These are phyloP conservation scores for Tetheella fluctuosa DNA, from an alignment of 2,888 invertebrate species.

Conservation along the genomic window DNA sequence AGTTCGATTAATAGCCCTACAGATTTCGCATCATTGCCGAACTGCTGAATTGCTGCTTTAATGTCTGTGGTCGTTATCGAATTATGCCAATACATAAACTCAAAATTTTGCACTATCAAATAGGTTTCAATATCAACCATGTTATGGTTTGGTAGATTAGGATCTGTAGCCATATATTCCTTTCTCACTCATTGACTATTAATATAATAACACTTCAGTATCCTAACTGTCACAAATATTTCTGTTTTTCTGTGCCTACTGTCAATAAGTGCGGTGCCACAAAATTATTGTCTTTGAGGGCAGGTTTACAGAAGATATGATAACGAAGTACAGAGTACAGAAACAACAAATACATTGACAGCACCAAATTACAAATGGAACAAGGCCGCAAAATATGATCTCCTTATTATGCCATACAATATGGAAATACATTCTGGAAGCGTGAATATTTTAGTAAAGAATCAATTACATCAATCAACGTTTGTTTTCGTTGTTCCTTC, in stretches of 20 bases:
- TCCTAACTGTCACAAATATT: no score
- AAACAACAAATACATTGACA: not conserved
- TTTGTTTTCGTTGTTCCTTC: not conserved
- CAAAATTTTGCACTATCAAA: no score
- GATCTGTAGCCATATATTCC: no score
- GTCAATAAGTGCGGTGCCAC: no score
- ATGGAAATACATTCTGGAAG: not conserved
- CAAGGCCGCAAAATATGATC: not conserved
- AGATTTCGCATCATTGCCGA: not conserved
- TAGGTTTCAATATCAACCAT: no score
- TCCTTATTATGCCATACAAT: not conserved
- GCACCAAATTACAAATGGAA: not conserved
- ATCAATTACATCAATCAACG: not conserved
- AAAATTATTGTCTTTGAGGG: not conserved
- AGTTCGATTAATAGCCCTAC: not conserved
- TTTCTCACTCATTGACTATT: no score
- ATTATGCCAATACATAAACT: no score
- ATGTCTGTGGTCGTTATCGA: no score
- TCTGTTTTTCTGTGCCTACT: no score
- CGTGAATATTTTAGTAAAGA: not conserved
- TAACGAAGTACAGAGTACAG: not conserved
- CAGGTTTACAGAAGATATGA: not conserved
- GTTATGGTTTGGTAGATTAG: no score
- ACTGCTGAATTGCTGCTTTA: not conserved
- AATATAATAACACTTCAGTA: no score